Evolutionary conservation across 2,113 vertebrate species (phyloP), one percentile per base, ranked within the genome.

Genomic region (Cyanoramphus novaezelandiae): DNA sequence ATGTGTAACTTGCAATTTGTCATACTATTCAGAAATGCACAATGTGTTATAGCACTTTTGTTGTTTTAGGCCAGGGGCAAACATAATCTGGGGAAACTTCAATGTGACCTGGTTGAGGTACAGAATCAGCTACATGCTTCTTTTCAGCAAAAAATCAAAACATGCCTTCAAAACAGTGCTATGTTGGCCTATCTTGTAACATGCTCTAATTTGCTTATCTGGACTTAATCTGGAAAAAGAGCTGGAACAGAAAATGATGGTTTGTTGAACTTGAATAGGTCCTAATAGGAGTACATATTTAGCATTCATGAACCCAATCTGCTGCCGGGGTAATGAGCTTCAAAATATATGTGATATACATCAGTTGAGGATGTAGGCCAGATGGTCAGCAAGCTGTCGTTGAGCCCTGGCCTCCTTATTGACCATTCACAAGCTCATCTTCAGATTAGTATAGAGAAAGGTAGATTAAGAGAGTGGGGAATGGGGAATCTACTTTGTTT

Each of bases 401-500:
- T 37, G 90, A 88, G 85, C 65, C 80, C 80, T 90, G 86, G 90
- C 86, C 93, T 78, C 82, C 82, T 92, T 67, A 90, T 21, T 96
- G 95, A 97, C 93, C 89, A 83, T 76, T 92, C 82, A 92, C 43
- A 93, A 87, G 8, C 41, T 77, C 49, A 70, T 93, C 72, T 85
- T 86, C 90, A 85, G 88, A 88, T 95, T 95, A 97, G 84, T 79
- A 88, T 7, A 86, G 90, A 92, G 91, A 95, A 75, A 96, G 68
- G 86, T 89, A 72, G 95, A 97, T 95, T 92, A 88, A 67, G 75
- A 70, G 50, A 11, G 7, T 15, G 13, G 80, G 60, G 10, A 75
- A 31, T 2, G 15, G 15, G 16, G 3, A n/a, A 31, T 52, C 16
- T 29, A 77, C 65, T 82, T 92, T 86, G 62, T 35, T 31, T 28